phyloP scores from a whole-genome alignment of 2,888 invertebrate species.

The Eristalis pertinax region DNA sequence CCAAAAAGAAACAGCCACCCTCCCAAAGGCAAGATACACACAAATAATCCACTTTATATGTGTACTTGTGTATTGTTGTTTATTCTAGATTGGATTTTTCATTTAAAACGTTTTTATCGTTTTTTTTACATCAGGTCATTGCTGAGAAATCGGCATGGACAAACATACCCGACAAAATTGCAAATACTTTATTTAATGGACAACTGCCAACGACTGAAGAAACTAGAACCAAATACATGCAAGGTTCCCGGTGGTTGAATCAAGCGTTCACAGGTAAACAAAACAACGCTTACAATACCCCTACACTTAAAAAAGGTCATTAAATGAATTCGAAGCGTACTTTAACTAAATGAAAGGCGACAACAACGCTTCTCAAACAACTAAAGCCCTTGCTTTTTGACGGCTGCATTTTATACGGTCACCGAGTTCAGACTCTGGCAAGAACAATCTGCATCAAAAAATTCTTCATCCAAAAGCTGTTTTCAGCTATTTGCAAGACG shows the following conservation, averaged over 20 bases:
- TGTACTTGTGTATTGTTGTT: constrained; percentile 51
- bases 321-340: constrained; percentile 35
- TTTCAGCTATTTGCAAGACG: constrained; percentile 49
- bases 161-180: constrained; percentile 89
- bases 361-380: constrained; percentile 42
- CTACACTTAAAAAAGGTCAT: constrained; percentile 38
- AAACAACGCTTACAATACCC: constrained; percentile 40
- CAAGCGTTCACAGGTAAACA: constrained; percentile 86
- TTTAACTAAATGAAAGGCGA: constrained; percentile 43
- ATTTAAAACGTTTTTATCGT: constrained; percentile 59
- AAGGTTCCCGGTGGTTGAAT: constrained; percentile 94
- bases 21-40: constrained; percentile 55
- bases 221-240: constrained; percentile 91
- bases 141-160: constrained; percentile 97
- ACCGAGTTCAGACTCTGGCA: constrained; percentile 36
- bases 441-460: constrained; percentile 48
- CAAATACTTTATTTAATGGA: constrained; percentile 92
- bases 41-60: constrained; percentile 55
- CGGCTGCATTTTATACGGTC: constrained; percentile 59
- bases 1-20: constrained; percentile 40
- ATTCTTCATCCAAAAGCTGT: constrained; percentile 50
- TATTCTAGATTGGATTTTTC: constrained; percentile 48
- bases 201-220: constrained; percentile 91
- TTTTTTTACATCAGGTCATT: constrained; percentile 84
- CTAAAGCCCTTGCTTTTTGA: constrained; percentile 40